Evolutionary conservation across 2,797 vertebrate species (phyloP).

Genomic region (Tadarida brasiliensis): DNA sequence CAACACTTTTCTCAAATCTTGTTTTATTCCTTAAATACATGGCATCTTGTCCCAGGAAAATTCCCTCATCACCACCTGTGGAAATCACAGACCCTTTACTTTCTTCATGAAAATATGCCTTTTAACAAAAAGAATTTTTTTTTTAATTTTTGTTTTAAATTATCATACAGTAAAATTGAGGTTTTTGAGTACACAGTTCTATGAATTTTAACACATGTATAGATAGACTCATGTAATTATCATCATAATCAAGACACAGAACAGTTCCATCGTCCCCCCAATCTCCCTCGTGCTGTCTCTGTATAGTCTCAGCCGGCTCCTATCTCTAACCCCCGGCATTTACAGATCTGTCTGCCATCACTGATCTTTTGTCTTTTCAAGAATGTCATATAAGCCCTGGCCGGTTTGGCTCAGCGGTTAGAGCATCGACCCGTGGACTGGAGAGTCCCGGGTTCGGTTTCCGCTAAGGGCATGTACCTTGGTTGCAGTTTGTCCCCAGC

Average conservation of each 20-base stretch:
- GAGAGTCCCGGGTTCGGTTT: too few species aligned
- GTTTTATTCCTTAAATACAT: conserved; percentile 19
- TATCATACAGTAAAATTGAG: neutral
- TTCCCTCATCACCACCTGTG: neutral
- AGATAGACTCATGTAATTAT: neutral
- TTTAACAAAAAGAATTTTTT: neutral
- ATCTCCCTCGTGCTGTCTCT: neutral
- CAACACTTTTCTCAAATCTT: conserved; percentile 1
- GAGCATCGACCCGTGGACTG: too few species aligned
- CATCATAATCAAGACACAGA: neutral
- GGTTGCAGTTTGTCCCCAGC: too few species aligned
- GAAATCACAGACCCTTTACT: neutral
- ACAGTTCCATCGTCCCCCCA: neutral
- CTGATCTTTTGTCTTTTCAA: neutral
- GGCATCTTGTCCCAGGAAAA: neutral
- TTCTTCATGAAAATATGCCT: neutral
- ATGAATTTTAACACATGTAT: neutral
- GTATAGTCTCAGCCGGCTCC: neutral
- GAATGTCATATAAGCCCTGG: neutral
- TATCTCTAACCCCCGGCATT: neutral
- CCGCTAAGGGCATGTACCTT: too few species aligned
- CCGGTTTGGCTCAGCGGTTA: too few species aligned
- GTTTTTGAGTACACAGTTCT: neutral
- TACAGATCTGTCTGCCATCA: neutral
- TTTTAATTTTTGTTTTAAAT: neutral